Percentiles rank a stretch among this genome's conserved stretches.
Conservation (phyloP, 2,888 invertebrate species). For the Hipparchia semele region DNA sequence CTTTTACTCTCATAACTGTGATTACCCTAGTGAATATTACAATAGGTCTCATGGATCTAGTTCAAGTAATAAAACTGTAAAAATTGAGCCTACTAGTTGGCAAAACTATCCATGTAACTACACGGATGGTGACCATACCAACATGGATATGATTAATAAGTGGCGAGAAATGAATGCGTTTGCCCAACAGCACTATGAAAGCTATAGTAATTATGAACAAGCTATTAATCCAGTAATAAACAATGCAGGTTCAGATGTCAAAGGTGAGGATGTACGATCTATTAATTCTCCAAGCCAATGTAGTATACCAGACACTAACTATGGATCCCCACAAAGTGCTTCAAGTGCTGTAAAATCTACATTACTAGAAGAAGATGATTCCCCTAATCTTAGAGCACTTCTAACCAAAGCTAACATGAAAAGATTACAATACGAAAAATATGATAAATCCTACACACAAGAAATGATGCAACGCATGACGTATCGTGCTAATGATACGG, state of each 20-base stretch:
- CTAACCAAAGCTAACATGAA: constrained; percentile 67
- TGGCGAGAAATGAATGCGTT: constrained; percentile 71
- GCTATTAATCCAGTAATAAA: constrained; percentile 48
- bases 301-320: constrained; percentile 65
- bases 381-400: constrained; percentile 83
- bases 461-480: constrained; percentile 60
- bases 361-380: constrained; percentile 67
- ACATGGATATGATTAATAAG: constrained; percentile 63
- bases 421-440: constrained; percentile 60
- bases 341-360: constrained; percentile 60
- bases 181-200: constrained; percentile 57
- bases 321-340: constrained; percentile 68
- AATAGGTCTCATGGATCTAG: constrained; percentile 56
- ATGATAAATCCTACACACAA: constrained; percentile 58
- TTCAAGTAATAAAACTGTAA: constrained; percentile 54
- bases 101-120: constrained; percentile 60
- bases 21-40: constrained; percentile 55
- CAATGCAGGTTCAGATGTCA: constrained; percentile 50
- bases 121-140: constrained; percentile 49
- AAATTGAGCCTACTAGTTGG: constrained; percentile 66
- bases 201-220: constrained; percentile 57
- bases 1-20: constrained; percentile 57
- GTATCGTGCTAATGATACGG: constrained; percentile 57
- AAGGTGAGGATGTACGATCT: constrained; percentile 59
- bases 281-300: constrained; percentile 68